These are phyloP conservation scores for Dicranocentrus wangi DNA, from an alignment of 2,888 invertebrate species.

Conservation along the genomic window DNA sequence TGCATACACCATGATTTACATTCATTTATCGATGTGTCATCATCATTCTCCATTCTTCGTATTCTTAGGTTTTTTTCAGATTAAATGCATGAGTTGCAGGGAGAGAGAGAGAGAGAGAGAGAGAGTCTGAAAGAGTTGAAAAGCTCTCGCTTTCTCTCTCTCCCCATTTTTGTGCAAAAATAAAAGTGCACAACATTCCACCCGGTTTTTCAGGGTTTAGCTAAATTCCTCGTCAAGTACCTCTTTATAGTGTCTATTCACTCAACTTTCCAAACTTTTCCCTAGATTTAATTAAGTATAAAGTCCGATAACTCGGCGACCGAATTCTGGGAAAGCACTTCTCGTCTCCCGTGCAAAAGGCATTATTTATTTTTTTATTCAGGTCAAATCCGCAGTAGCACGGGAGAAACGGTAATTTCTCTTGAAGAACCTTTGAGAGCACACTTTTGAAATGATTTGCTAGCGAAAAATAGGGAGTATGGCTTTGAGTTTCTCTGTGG, in stretches of 20 bases:
- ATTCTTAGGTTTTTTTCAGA: too few relatives aligned
- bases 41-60: too few relatives aligned
- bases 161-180: too few relatives aligned
- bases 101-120: too few relatives aligned
- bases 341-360: conserved; percentile 16
- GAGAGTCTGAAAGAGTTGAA: too few relatives aligned
- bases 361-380: conserved; percentile 42
- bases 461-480: background rate
- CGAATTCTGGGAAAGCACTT: conserved; percentile 38
- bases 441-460: conserved; percentile 50
- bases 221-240: too few relatives aligned
- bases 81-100: too few relatives aligned
- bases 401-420: conserved; percentile 53
- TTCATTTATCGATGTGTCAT: background rate
- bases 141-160: too few relatives aligned
- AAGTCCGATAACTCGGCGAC: conserved; percentile 43
- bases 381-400: conserved; percentile 36
- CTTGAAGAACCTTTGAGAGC: conserved; percentile 48
- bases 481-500: background rate
- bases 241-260: conserved; percentile 24
- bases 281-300: conserved; percentile 51
- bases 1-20: conserved; percentile 35
- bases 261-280: conserved; percentile 37
- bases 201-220: too few relatives aligned
- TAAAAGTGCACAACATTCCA: too few relatives aligned